Evolutionary conservation across 35 echinoderm and acorn worm species (phyloP).

Genomic region (Heliocidaris erythrogramma): DNA sequence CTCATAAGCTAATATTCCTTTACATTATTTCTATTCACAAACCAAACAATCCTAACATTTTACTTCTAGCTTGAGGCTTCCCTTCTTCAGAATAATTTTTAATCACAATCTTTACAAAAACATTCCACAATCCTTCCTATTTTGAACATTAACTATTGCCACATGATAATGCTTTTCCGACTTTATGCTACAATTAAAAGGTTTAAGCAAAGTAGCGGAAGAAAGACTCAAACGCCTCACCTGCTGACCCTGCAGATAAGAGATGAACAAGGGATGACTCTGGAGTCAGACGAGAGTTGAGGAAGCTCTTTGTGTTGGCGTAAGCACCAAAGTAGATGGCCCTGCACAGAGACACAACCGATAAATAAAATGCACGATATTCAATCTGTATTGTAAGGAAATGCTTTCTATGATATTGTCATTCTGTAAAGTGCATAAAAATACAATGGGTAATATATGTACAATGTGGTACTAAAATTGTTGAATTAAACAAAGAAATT

Average conservation of each 20-base stretch:
- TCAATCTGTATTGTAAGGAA: too few relatives aligned
- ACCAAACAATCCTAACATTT: too few relatives aligned
- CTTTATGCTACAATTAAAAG: background rate
- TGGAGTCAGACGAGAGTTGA: constrained; percentile 73
- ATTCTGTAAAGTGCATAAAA: too few relatives aligned
- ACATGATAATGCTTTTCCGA: background rate
- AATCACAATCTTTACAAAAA: background rate
- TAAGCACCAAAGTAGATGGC: constrained; percentile 99
- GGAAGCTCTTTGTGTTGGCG: constrained; percentile 82
- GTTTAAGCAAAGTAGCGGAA: background rate
- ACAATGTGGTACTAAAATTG: too few relatives aligned
- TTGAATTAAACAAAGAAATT: too few relatives aligned
- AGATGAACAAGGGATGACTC: constrained; percentile 87
- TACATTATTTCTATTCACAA: too few relatives aligned
- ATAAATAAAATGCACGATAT: background rate
- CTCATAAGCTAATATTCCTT: too few relatives aligned
- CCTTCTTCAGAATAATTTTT: too few relatives aligned
- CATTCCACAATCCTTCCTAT: background rate
- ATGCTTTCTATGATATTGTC: too few relatives aligned
- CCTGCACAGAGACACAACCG: constrained; percentile 51
- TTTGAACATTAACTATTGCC: background rate
- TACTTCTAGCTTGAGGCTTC: too few relatives aligned
- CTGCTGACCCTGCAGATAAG: constrained; percentile 83
- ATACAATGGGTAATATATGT: too few relatives aligned
- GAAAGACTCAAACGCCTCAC: constrained; percentile 49